Base-by-base conservation (phyloP, 2,888 invertebrate genomes). In the Eudemis profundana region DNA sequence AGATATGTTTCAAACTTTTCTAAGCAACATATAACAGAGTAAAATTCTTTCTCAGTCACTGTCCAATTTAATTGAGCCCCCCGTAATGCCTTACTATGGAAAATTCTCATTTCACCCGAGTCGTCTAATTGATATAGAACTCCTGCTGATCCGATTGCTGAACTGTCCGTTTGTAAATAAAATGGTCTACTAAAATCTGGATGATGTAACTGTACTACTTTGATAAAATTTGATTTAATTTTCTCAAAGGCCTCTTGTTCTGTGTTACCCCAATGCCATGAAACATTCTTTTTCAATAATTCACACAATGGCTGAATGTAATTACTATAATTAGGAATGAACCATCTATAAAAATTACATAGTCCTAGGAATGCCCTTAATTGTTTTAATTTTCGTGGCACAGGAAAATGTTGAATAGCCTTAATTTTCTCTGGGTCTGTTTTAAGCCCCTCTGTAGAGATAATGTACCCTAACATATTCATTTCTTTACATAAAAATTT, bases 1-100 rank as follows among this genome's bases (percentile, higher is more conserved):
- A 75, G 56, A 64, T 75, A 76, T 0, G 75, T 73, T 15, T 74
- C 74, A 40, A 73, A 74, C 29, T 73, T 74, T 14, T 63, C 19
- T 14, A 75, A 60, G 21, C 71, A 70, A 49, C 42, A 56, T 3
- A 76, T 73, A 0, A 76, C 57, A 0, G 74, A 61, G n/a, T 44
- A 74, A 42, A 75, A 69, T 47, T 75, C 74, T n/a, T 73, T 69
- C 51, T 76, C 74, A 0, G 73, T 71, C 0, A 73, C 71, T 0
- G 74, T 72, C 75, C 74, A 74, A 14, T 61, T 71, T 14, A 64
- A 27, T 47, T 73, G 62, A 0, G 71, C 51, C 0, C 68, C 67
- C 7, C 47, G 71, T 40, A 74, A 61, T 0, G 60, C 33, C 46
- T 62, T 72, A 57, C 74, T 76, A 65, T 65, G 53, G 33, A 66